These are phyloP conservation scores for Cantharis rustica DNA, from an alignment of 2,888 invertebrate genomes.

Conservation along the genomic window DNA sequence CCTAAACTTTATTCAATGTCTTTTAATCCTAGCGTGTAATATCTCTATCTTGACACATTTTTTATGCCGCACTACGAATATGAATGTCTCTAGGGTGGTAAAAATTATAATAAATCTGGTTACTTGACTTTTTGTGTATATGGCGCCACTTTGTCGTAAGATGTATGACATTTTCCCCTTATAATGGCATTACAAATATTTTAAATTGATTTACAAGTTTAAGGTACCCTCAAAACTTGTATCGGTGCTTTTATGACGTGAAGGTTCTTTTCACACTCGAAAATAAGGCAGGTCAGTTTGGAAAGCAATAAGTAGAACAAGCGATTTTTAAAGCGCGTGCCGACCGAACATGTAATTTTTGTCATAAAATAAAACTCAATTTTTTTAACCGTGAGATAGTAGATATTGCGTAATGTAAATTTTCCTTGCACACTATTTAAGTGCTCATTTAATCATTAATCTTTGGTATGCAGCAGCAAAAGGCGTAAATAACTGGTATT, in stretches of 20 bases:
- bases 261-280: slow-evolving; percentile 20
- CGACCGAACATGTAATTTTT: slow-evolving; percentile 3
- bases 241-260: slow-evolving; percentile 19
- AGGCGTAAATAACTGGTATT: slow-evolving; percentile 13
- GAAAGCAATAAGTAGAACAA: slow-evolving; percentile 15
- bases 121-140: not conserved
- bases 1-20: not conserved
- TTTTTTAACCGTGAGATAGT: not conserved
- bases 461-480: slow-evolving; percentile 15
- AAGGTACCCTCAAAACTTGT: slow-evolving; percentile 5
- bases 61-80: not conserved
- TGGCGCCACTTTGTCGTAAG: slow-evolving; percentile 21
- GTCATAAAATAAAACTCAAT: not conserved
- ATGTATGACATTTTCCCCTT: slow-evolving; percentile 5
- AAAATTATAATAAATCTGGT: not conserved
- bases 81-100: not conserved
- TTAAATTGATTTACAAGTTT: slow-evolving; percentile 25
- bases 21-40: slow-evolving; percentile 7
- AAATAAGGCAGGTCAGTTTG: slow-evolving; percentile 24
- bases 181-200: slow-evolving; percentile 11
- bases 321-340: slow-evolving; percentile 7
- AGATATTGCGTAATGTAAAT: not conserved
- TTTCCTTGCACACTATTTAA: not conserved
- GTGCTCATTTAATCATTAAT: slow-evolving; percentile 6
- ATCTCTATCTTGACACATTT: slow-evolving; percentile 20